phyloP scores from a whole-genome alignment of 2,113 vertebrate species.

The Gymnorhina tibicen region DNA sequence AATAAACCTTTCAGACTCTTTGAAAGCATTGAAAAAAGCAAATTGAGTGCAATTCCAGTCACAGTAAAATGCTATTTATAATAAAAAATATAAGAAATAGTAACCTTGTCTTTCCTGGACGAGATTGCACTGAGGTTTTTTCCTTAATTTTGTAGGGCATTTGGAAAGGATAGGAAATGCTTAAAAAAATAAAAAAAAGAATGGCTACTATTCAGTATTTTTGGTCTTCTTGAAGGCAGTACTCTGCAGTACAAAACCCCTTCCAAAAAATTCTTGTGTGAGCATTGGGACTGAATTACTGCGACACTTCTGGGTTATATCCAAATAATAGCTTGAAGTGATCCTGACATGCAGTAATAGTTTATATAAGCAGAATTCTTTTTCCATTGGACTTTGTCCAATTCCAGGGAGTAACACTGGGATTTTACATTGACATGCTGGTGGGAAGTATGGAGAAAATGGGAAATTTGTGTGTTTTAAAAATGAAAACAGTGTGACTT shows the following conservation, averaged over 20 bases:
- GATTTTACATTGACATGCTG: neutral
- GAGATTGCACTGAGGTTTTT: neutral
- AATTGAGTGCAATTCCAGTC: neutral
- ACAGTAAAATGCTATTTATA: constrained; percentile 9
- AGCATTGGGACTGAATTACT: constrained; percentile 53
- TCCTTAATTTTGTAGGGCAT: neutral
- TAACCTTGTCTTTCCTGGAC: constrained; percentile 3
- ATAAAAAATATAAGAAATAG: neutral
- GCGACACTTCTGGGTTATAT: constrained; percentile 66
- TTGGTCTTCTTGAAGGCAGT: constrained; percentile 11
- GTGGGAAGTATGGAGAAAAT: neutral
- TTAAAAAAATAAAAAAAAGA: neutral
- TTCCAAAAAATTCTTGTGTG: constrained; percentile 32
- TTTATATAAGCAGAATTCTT: constrained; percentile 46
- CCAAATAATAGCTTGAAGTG: constrained; percentile 46
- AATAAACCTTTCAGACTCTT: neutral
- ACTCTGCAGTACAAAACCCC: constrained; percentile 10
- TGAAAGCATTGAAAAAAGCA: neutral
- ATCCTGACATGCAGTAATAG: constrained; percentile 40
- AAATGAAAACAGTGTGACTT: neutral
- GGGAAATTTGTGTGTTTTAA: neutral
- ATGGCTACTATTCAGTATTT: constrained; percentile 3
- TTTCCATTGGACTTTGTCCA: constrained; percentile 9
- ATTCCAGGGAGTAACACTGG: neutral
- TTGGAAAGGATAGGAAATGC: neutral